These are phyloP conservation scores for Lophura nycthemera DNA, from an alignment of 2,113 vertebrate genomes.

Conservation along the genomic window DNA sequence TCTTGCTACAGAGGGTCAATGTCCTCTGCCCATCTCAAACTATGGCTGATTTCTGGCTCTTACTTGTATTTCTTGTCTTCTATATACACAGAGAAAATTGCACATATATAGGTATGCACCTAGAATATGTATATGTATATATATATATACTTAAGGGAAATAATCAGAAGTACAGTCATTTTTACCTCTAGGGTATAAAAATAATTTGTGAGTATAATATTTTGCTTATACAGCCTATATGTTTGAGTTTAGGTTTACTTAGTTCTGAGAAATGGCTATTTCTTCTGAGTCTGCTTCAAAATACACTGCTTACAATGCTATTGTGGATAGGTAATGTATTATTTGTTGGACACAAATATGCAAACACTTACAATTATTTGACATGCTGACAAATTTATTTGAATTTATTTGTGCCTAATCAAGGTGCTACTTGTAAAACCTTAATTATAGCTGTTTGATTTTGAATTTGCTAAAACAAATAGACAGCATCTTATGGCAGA, in stretches of 20 bases:
- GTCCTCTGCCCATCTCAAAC: not conserved
- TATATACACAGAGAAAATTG: not conserved
- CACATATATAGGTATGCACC: not conserved
- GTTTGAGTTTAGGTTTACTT: not conserved
- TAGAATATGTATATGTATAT: not conserved
- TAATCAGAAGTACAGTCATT: not conserved
- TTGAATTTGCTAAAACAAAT: not conserved
- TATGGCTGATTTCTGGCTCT: not conserved
- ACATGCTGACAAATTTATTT: not conserved
- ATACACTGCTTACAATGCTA: not conserved
- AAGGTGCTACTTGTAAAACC: not conserved
- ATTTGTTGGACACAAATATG: not conserved
- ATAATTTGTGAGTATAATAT: not conserved
- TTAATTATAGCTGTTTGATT: not conserved
- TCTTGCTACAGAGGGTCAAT: fast-evolving
- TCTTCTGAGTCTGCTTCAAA: not conserved
- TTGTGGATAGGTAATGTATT: not conserved
- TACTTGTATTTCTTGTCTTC: not conserved
- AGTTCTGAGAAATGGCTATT: not conserved
- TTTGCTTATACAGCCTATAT: not conserved
- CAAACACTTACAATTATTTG: not conserved
- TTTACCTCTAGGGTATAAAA: not conserved
- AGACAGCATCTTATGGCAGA: not conserved
- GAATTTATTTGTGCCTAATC: not conserved
- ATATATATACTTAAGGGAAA: not conserved